A percentile compares a stretch with the other conserved stretches of the same genome.
Evolutionary conservation across 1,140 invertebrate species (phyloP).

Genomic region (Microvelia longipes): DNA sequence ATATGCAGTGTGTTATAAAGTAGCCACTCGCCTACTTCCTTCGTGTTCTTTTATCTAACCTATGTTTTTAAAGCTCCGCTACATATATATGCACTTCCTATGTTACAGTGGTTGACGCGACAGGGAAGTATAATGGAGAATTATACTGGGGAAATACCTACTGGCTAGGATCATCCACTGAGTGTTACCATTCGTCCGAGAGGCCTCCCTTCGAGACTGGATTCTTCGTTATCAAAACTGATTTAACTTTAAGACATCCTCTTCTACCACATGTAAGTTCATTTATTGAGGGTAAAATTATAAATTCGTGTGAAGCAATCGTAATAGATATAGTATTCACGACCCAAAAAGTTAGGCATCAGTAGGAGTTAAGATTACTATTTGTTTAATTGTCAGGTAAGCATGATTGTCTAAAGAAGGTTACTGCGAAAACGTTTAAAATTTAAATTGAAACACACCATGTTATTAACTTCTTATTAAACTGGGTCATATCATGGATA

Average conservation of each 20-base stretch:
- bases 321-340: neutral
- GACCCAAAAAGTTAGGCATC: neutral
- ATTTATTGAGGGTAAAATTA: neutral
- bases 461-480: no score
- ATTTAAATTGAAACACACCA: no score
- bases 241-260: constrained; percentile 32
- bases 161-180: constrained; percentile 58
- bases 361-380: neutral
- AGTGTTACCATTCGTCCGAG: constrained; percentile 45
- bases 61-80: no score
- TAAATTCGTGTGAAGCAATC: neutral
- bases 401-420: neutral
- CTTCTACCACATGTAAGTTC: constrained; percentile 33
- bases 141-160: constrained; percentile 73
- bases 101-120: constrained; percentile 58
- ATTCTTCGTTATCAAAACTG: constrained; percentile 41
- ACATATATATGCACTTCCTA: no score
- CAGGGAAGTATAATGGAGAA: constrained; percentile 56
- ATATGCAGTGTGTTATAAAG: no score
- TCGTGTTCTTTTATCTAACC: no score
- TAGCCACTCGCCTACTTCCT: no score
- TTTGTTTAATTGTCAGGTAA: neutral
- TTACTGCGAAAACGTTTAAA: no score
- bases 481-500: no score
- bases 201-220: constrained; percentile 39